phyloP scores from a whole-genome alignment of 1,140 invertebrate species.

The Samia ricini region DNA sequence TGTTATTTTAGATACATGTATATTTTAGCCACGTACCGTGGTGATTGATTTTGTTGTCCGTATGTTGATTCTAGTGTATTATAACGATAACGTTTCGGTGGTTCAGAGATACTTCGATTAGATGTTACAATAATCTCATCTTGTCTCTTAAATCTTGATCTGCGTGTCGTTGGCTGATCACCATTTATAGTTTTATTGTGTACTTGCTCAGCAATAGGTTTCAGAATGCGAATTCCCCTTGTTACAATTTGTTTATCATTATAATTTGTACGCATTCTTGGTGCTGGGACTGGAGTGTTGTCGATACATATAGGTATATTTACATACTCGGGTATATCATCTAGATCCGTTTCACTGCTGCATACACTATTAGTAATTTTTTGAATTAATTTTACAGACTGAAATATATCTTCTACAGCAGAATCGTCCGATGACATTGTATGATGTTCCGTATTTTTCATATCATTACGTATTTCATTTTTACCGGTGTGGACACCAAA shows the following conservation, averaged over 20 bases:
- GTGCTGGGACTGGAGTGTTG: constrained; percentile 45
- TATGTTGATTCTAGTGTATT: constrained; percentile 12
- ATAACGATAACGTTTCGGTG: constrained; percentile 27
- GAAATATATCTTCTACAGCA: constrained; percentile 48
- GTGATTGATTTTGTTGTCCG: constrained; percentile 10
- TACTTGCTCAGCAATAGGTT: constrained; percentile 52
- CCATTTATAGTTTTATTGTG: constrained; percentile 22
- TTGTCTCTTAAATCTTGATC: constrained; percentile 33
- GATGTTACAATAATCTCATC: constrained; percentile 20
- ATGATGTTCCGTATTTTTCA: not conserved
- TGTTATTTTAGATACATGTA: constrained; percentile 2
- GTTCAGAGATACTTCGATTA: constrained; percentile 48
- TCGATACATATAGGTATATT: constrained; percentile 52
- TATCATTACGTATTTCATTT: constrained; percentile 7
- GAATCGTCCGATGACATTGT: constrained; percentile 9
- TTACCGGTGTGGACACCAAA: constrained; percentile 49
- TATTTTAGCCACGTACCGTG: constrained; percentile 19
- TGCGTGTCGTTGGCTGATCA: constrained; percentile 19
- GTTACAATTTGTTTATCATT: constrained; percentile 32
- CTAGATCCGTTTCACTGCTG: constrained; percentile 65
- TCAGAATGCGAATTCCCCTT: constrained; percentile 33
- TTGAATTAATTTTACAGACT: constrained; percentile 59
- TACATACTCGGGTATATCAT: constrained; percentile 61
- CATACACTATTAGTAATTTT: constrained; percentile 59
- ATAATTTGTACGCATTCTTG: constrained; percentile 50